Conservation (phyloP, 2,797 vertebrate genomes). For the Sciaenops ocellatus region DNA sequence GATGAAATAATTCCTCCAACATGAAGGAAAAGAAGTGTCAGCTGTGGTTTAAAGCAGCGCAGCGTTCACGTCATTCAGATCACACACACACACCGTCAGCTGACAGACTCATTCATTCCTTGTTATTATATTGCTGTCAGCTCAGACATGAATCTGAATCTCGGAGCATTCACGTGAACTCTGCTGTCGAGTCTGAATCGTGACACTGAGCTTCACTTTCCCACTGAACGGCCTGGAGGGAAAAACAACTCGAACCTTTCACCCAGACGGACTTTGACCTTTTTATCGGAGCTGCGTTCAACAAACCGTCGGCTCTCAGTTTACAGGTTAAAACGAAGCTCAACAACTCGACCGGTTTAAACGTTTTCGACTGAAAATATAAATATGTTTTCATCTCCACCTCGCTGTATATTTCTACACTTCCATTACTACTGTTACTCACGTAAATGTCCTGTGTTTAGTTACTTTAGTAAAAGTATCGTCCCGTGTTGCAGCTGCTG, state of each 20-base stretch:
- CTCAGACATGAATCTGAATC: background rate
- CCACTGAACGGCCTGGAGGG: background rate
- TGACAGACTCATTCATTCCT: too few species aligned
- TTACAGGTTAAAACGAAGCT: background rate
- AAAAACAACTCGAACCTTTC: background rate
- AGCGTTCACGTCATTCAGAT: too few species aligned
- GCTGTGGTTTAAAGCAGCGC: background rate
- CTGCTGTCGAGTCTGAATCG: background rate
- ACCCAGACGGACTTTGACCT: constrained; percentile 15
- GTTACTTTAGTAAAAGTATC: too few species aligned
- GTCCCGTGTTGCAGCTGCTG: too few species aligned
- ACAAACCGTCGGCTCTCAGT: background rate
- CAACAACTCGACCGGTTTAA: too few species aligned
- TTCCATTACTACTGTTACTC: too few species aligned
- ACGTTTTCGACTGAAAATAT: background rate
- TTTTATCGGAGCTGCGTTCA: background rate
- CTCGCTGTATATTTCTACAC: too few species aligned
- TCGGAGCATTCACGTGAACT: background rate
- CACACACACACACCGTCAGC: background rate
- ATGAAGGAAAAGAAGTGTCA: background rate
- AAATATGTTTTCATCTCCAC: background rate
- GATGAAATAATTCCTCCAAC: background rate
- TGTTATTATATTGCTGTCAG: background rate
- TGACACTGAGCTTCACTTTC: background rate
- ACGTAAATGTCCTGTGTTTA: too few species aligned